Evolutionary conservation across 2,113 vertebrate species (phyloP).

Genomic region (Macaca fascicularis): DNA sequence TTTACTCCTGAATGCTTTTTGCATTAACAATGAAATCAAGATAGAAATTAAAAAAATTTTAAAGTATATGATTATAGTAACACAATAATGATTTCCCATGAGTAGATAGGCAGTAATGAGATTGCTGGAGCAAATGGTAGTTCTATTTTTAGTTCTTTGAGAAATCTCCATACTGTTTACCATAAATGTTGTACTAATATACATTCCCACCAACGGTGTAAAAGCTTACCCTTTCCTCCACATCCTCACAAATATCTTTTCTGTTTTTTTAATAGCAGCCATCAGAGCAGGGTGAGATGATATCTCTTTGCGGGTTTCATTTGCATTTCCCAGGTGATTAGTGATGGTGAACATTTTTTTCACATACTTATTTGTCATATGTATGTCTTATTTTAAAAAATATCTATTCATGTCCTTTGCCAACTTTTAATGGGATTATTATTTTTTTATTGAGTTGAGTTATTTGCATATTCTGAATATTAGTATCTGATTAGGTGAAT

Average conservation of each 20-base stretch:
- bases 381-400: not conserved
- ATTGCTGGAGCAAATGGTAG: not conserved
- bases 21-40: too few relatives aligned
- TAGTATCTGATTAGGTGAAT: not conserved
- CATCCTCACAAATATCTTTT: not conserved
- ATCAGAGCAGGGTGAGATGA: not conserved
- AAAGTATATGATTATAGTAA: too few relatives aligned
- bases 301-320: not conserved
- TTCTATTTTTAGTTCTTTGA: not conserved
- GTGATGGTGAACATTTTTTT: not conserved
- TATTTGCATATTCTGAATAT: not conserved
- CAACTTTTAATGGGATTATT: not conserved
- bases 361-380: not conserved
- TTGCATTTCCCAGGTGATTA: not conserved
- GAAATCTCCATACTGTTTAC: not conserved
- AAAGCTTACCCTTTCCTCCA: not conserved
- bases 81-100: not conserved
- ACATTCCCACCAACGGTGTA: not conserved
- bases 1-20: too few relatives aligned
- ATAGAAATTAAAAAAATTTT: too few relatives aligned
- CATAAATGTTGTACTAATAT: not conserved
- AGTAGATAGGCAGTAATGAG: not conserved
- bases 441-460: not conserved
- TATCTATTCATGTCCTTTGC: not conserved
- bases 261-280: not conserved